Base-by-base conservation (phyloP, 2,797 vertebrate species). In the Gallinago stenura region DNA sequence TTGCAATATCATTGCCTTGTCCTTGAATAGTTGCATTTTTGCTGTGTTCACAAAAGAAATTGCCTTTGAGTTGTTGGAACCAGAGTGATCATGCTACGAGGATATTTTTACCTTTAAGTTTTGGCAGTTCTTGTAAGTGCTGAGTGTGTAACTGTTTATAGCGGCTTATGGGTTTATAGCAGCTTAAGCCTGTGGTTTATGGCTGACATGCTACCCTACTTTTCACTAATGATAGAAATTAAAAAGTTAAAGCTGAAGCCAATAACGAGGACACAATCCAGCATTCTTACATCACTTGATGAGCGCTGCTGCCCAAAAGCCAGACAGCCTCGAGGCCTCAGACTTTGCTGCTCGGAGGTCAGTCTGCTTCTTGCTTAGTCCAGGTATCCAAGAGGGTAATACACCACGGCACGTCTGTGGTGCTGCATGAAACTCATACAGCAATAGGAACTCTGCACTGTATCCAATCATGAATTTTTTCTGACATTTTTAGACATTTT, bases 121-220 rank as follows among this genome's bases (percentile, higher is more conserved):
- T 64, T 92, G 87, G 89, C 86, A 77, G 70, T 77, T 93, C 73
- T 48, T 62, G 5, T 18, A 25, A 69, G 73, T 82, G 64, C 84
- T 50, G 92, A 54, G 70, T 43, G 65, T 88, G 88, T 71, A 83
- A 24, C 54, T 88, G 85, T 79, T 90, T 8, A 16, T 51, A 91
- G 91, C 87, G 70, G 91, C 75, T 96, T 84, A 90, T 9, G 78
- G 87, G 64, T 91, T 93, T 92, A 91, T 7, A 79, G 90, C 94
- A 69, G 81, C 58, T 87, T 78, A 87, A 87, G 35, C 54, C 75
- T 1, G 1, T 50, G 83, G 81, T 35, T 94, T 69, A 22, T 51
- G 56, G 81, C 56, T 87, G 84, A 48, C 82, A 46, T n/a, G 46
- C 56, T 85, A 3, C 43, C 56, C 82, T 75, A 33, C 30, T 72